Conservation (phyloP, 2,113 vertebrate genomes). For the Edolisoma coerulescens region DNA sequence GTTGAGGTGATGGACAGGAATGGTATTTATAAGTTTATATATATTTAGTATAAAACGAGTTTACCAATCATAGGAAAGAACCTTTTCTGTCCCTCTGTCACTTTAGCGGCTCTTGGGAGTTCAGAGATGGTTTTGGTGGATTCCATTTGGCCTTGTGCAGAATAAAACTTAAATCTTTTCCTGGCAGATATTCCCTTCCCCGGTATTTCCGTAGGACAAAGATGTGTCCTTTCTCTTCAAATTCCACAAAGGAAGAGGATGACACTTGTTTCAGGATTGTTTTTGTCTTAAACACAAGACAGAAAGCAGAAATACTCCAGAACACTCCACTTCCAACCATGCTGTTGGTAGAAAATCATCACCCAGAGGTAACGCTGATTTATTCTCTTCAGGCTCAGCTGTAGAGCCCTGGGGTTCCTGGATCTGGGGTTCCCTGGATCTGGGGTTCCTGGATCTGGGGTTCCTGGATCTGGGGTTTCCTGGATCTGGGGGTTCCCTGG, state of each 20-base stretch:
- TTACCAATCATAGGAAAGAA: not conserved
- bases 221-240: not conserved
- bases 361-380: not conserved
- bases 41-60: not conserved
- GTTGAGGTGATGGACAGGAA: not conserved
- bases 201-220: not conserved
- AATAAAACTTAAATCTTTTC: not conserved
- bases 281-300: not conserved
- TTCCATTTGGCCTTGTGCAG: not conserved
- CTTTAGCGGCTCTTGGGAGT: not conserved
- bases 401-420: not conserved
- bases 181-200: not conserved
- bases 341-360: not conserved
- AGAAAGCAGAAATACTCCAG: not conserved
- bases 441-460: fast-evolving
- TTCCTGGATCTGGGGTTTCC: not conserved
- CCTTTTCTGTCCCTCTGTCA: not conserved
- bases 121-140: not conserved
- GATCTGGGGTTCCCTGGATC: not conserved
- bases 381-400: not conserved
- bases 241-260: not conserved
- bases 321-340: not conserved
- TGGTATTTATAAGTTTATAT: not conserved
- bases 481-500: not conserved
- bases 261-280: fast-evolving